Conservation (phyloP, 1,140 invertebrate species). For the Trialeurodes vaporariorum region DNA sequence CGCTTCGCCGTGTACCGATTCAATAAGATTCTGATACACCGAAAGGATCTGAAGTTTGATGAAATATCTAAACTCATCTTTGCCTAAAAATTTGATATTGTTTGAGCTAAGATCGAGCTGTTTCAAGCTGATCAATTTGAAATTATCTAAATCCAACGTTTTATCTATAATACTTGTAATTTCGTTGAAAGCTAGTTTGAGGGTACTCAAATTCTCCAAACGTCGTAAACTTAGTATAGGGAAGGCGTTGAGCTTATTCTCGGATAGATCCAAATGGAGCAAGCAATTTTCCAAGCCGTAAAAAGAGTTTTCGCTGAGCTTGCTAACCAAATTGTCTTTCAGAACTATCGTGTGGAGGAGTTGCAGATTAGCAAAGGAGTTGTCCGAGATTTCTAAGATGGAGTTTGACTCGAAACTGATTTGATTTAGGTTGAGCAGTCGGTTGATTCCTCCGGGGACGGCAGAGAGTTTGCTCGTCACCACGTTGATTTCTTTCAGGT, state of each 20-base stretch:
- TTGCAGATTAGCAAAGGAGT: conserved; percentile 72
- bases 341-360: conserved; percentile 63
- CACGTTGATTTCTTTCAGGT: conserved; percentile 66
- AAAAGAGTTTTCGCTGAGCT: conserved; percentile 72
- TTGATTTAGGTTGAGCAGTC: conserved; percentile 54
- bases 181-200: conserved; percentile 74
- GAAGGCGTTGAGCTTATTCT: conserved; percentile 71
- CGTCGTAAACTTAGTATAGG: conserved; percentile 64
- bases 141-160: conserved; percentile 40
- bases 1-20: conserved; percentile 58
- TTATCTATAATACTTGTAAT: conserved; percentile 55
- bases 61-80: conserved; percentile 64
- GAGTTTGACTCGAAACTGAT: conserved; percentile 78
- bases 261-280: conserved; percentile 68
- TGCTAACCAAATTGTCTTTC: conserved; percentile 65
- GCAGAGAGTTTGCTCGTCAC: conserved; percentile 63
- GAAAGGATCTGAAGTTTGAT: conserved; percentile 65
- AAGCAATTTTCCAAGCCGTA: conserved; percentile 68
- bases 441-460: conserved; percentile 68
- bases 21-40: conserved; percentile 71
- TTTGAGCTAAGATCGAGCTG: conserved; percentile 79
- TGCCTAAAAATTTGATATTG: conserved; percentile 57
- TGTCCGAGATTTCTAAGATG: conserved; percentile 68
- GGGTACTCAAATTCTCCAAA: conserved; percentile 54
- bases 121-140: conserved; percentile 52